Percentiles rank a stretch among this genome's conserved stretches.
phyloP scores from a whole-genome alignment of 2,797 vertebrate genomes.

The Kryptolebias ocellatus region DNA sequence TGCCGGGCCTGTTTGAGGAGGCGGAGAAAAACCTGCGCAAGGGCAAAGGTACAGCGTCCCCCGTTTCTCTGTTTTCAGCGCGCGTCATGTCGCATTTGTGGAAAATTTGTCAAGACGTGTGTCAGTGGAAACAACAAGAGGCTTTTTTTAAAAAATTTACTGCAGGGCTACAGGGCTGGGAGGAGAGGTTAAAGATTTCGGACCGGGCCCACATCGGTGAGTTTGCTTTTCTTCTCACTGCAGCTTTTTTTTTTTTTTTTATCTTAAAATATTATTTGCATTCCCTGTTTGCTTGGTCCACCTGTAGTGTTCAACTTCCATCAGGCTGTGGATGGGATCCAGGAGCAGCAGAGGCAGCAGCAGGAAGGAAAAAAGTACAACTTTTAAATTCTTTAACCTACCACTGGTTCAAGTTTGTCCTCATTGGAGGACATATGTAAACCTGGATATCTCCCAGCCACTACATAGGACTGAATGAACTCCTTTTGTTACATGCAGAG shows the following conservation, averaged over 20 bases:
- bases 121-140: neutral
- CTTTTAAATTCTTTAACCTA: neutral
- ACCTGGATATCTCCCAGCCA: no score
- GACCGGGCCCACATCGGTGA: slow-evolving; percentile 87
- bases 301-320: slow-evolving; percentile 87
- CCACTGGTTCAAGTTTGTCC: no score
- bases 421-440: no score
- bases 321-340: slow-evolving; percentile 85
- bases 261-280: neutral
- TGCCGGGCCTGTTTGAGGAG: slow-evolving; percentile 86
- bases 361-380: slow-evolving; percentile 86
- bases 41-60: slow-evolving; percentile 80
- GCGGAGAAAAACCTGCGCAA: slow-evolving; percentile 84
- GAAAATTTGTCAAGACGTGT: no score
- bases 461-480: no score
- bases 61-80: no score
- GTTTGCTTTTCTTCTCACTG: slow-evolving; percentile 1
- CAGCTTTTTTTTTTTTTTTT: neutral
- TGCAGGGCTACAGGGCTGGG: slow-evolving; percentile 85
- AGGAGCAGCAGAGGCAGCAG: slow-evolving; percentile 85
- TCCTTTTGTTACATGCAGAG: no score
- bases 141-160: neutral
- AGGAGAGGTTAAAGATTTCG: slow-evolving; percentile 85
- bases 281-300: slow-evolving; percentile 7
- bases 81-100: no score